phyloP scores from a whole-genome alignment of 2,113 vertebrate genomes.

The Scatophagus argus region DNA sequence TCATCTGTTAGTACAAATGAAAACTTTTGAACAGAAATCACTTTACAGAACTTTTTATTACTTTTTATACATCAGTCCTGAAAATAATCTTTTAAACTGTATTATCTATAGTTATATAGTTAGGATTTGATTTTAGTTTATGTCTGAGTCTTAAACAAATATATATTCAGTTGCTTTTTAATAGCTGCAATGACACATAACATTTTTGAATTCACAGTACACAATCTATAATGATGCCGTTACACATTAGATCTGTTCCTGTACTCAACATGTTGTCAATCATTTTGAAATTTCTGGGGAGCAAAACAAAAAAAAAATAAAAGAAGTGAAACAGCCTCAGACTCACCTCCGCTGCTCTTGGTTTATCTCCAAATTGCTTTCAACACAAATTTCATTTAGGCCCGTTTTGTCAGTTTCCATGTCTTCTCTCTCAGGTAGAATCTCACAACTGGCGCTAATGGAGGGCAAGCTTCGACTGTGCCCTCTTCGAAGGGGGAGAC shows the following conservation, averaged over 20 bases:
- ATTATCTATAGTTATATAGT: not conserved
- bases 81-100: not conserved
- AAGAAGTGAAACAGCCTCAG: slow-evolving; percentile 9
- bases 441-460: slow-evolving; percentile 40
- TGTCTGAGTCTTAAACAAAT: not conserved
- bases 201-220: not conserved
- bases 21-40: slow-evolving; percentile 7
- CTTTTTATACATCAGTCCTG: not conserved
- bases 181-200: not conserved
- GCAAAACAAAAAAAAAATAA: not conserved
- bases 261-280: slow-evolving; percentile 2
- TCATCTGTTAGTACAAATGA: slow-evolving; percentile 8
- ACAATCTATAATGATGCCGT: not conserved
- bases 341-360: slow-evolving; percentile 71
- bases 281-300: not conserved
- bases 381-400: slow-evolving; percentile 35
- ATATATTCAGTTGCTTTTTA: not conserved
- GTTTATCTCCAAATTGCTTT: slow-evolving; percentile 35
- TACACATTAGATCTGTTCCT: slow-evolving; percentile 1
- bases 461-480: slow-evolving; percentile 32
- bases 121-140: not conserved
- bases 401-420: slow-evolving; percentile 64
- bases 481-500: slow-evolving; percentile 29
- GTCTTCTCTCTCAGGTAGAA: slow-evolving; percentile 47
- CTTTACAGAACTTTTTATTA: not conserved